A percentile compares a stretch with the other conserved stretches of the same genome.
phyloP scores from a whole-genome alignment of 2,113 vertebrate genomes.

The Phalacrocorax pelagicus region DNA sequence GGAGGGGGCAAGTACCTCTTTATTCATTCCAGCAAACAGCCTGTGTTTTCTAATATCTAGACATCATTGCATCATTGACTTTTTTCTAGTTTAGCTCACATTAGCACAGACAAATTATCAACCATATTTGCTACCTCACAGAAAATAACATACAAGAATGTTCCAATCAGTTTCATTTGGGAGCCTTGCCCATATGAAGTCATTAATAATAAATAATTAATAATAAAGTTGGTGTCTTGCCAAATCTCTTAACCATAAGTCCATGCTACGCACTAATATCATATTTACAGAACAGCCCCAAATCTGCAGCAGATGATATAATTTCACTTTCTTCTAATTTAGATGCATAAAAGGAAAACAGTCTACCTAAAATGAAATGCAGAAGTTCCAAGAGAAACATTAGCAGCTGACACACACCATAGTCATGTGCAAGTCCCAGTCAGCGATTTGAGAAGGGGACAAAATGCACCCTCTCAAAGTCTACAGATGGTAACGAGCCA shows the following conservation, averaged over 20 bases:
- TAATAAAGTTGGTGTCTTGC: neutral
- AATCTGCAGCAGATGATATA: neutral
- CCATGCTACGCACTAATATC: neutral
- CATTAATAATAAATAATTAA: neutral
- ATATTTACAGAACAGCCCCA: neutral
- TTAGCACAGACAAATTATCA: neutral
- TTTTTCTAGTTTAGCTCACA: neutral
- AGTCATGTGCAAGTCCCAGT: neutral
- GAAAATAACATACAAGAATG: neutral
- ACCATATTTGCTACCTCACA: neutral
- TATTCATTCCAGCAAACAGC: neutral
- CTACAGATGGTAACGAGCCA: neutral
- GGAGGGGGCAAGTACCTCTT: neutral
- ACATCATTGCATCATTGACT: neutral
- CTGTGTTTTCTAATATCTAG: neutral
- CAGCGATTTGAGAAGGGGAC: neutral
- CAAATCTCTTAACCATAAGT: neutral
- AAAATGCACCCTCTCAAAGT: neutral
- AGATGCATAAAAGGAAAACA: neutral
- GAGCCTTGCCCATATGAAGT: neutral
- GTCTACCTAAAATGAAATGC: neutral
- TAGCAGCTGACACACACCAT: neutral
- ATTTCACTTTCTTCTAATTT: neutral
- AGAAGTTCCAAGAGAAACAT: neutral
- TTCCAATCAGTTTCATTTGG: neutral